phyloP scores from a whole-genome alignment of 2,888 invertebrate species.

The Tachina fera region DNA sequence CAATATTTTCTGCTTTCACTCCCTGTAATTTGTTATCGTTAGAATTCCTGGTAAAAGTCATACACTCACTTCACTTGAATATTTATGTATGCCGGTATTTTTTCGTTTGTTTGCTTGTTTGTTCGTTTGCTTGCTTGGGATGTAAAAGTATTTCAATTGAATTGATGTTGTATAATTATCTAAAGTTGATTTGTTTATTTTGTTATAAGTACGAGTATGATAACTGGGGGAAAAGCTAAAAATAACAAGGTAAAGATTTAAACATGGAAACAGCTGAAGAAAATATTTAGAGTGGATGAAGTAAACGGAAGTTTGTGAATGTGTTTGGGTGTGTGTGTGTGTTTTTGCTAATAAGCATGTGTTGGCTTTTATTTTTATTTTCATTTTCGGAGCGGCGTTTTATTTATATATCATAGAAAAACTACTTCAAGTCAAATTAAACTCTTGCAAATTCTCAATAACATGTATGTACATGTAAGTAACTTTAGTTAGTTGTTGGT shows the following conservation, averaged over 20 bases:
- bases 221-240: constrained; percentile 24
- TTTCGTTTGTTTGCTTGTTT: background rate
- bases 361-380: constrained; percentile 6
- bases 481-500: constrained; percentile 15
- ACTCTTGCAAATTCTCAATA: constrained; percentile 51
- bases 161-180: constrained; percentile 81
- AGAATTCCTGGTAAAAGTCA: constrained; percentile 13
- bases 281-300: constrained; percentile 9
- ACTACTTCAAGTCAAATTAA: constrained; percentile 54
- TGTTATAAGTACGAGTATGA: constrained; percentile 68
- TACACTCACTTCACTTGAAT: background rate
- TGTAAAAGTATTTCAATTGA: constrained; percentile 72
- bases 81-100: constrained; percentile 2
- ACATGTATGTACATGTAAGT: background rate
- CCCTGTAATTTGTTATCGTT: constrained; percentile 36
- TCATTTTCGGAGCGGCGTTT: constrained; percentile 15
- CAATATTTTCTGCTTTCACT: constrained; percentile 19
- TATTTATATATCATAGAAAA: constrained; percentile 38
- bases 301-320: background rate
- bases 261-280: constrained; percentile 5
- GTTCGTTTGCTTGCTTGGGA: background rate
- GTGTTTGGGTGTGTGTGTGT: background rate
- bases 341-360: background rate
- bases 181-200: constrained; percentile 81
- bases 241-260: constrained; percentile 19